Conservation (phyloP, 2,888 invertebrate species). For the Calliphora vomitoria region DNA sequence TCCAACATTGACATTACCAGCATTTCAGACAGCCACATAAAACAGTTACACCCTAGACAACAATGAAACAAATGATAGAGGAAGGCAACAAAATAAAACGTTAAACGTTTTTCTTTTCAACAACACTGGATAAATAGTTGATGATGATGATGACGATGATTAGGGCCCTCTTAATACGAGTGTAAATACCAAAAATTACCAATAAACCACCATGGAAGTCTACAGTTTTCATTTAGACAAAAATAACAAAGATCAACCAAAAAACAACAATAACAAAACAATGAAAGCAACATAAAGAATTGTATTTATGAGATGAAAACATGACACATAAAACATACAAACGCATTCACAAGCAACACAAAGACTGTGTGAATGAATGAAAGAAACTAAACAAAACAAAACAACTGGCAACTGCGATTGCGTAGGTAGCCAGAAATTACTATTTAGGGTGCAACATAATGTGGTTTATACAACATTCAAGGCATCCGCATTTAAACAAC, state of each 20-base stretch:
- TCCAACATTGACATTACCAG: constrained; percentile 2
- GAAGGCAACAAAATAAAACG: background rate
- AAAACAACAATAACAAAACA: constrained; percentile 29
- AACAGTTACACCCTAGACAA: background rate
- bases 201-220: constrained; percentile 1
- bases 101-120: constrained; percentile 24
- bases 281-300: constrained; percentile 43
- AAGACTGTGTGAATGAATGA: background rate
- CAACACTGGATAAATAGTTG: constrained; percentile 3
- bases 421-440: constrained; percentile 48
- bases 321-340: constrained; percentile 51
- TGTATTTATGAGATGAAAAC: constrained; percentile 60
- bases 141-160: constrained; percentile 35
- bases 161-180: constrained; percentile 36
- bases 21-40: background rate
- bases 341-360: constrained; percentile 14
- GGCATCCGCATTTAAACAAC: constrained; percentile 6
- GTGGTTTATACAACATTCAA: constrained; percentile 37
- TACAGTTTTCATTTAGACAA: background rate
- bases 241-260: no score
- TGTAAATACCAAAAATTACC: constrained; percentile 38
- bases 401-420: constrained; percentile 33
- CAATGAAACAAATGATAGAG: background rate
- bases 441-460: constrained; percentile 48
- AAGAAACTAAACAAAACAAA: background rate